phyloP scores from a whole-genome alignment of 2,888 invertebrate species.

The Leuctra nigra region DNA sequence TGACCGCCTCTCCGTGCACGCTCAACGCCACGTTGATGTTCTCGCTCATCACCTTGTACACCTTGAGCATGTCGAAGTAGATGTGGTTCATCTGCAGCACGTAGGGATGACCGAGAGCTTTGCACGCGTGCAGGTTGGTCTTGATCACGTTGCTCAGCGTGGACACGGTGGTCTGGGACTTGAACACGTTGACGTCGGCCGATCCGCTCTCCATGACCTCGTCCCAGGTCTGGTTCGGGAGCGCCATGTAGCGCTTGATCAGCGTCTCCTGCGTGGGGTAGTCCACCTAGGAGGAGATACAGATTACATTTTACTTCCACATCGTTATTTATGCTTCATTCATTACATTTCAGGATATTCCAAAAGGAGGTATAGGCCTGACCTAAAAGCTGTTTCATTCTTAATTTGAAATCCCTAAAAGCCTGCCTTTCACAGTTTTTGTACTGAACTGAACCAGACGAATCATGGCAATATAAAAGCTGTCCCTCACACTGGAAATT shows the following conservation, averaged over 20 bases:
- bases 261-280: conserved; percentile 86
- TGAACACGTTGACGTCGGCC: conserved; percentile 89
- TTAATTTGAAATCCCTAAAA: too few relatives aligned
- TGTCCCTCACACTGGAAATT: too few relatives aligned
- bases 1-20: conserved; percentile 91
- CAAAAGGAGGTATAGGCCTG: too few relatives aligned
- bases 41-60: conserved; percentile 96
- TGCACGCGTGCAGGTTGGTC: conserved; percentile 98
- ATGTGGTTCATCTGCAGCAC: conserved; percentile 90
- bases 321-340: too few relatives aligned
- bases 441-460: too few relatives aligned
- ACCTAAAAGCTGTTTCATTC: too few relatives aligned
- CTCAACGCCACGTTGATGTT: conserved; percentile 92
- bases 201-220: conserved; percentile 95
- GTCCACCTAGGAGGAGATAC: too few relatives aligned
- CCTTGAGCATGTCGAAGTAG: conserved; percentile 98
- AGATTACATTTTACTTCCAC: too few relatives aligned
- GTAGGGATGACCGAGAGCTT: conserved; percentile 94
- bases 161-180: conserved; percentile 93
- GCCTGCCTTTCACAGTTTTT: too few relatives aligned
- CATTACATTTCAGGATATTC: too few relatives aligned
- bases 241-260: conserved; percentile 94
- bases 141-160: conserved; percentile 96
- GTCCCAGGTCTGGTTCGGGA: conserved; percentile 98
- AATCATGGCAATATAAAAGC: too few relatives aligned